Percentiles rank a stretch among this genome's conserved stretches.
phyloP scores from a whole-genome alignment of 1,140 invertebrate species.

The Whitmania pigra region DNA sequence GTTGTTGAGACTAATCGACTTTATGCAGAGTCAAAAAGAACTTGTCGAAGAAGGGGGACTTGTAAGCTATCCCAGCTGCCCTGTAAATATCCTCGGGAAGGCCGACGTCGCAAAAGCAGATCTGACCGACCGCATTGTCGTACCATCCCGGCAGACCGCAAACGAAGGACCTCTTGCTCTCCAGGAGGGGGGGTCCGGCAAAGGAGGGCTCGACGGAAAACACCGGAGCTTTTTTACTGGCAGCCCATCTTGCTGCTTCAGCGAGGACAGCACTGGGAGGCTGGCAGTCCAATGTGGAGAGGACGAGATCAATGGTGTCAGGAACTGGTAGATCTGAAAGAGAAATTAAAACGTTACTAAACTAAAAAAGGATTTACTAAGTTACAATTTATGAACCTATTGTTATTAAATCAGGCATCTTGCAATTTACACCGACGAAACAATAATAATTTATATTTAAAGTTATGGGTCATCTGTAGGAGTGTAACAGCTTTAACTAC shows the following conservation, averaged over 20 bases:
- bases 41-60: neutral
- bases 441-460: no score
- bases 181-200: neutral
- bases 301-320: neutral
- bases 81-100: neutral
- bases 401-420: no score
- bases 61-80: neutral
- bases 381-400: no score
- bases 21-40: neutral
- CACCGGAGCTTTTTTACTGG: neutral
- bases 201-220: conserved; percentile 1
- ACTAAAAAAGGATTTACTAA: no score
- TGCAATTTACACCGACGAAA: no score
- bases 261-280: neutral
- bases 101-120: neutral
- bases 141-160: neutral
- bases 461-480: no score
- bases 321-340: neutral
- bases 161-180: conserved; percentile 11
- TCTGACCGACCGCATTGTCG: neutral
- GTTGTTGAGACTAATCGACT: no score
- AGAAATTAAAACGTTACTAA: no score
- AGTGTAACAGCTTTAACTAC: neutral
- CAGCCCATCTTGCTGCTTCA: neutral
- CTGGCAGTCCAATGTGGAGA: neutral